phyloP scores from a whole-genome alignment of 2,888 invertebrate species.

The Thymelicus lineola region DNA sequence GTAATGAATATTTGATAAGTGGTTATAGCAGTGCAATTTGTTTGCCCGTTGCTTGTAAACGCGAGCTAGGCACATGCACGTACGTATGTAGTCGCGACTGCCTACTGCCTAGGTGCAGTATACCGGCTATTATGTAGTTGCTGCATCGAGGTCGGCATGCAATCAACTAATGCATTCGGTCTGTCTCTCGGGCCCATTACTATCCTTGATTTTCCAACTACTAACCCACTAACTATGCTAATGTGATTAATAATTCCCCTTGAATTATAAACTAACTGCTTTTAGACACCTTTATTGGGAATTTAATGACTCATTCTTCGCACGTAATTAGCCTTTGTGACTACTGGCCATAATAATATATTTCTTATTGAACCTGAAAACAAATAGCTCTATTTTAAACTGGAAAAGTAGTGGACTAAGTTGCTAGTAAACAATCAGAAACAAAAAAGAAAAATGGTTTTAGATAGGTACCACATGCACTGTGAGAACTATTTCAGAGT shows the following conservation, averaged over 20 bases:
- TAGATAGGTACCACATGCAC: too few relatives aligned
- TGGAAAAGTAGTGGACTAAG: too few relatives aligned
- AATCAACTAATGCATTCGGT: constrained; percentile 41
- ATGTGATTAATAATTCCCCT: constrained; percentile 10
- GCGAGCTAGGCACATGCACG: not conserved
- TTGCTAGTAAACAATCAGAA: too few relatives aligned
- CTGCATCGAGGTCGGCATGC: constrained; percentile 41
- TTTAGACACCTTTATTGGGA: constrained; percentile 12
- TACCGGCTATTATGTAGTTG: constrained; percentile 25
- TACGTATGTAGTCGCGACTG: not conserved
- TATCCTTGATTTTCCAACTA: constrained; percentile 32
- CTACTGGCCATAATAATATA: not conserved
- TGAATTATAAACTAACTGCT: constrained; percentile 13
- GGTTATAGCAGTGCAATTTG: constrained; percentile 17
- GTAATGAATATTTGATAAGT: constrained; percentile 32
- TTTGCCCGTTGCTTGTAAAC: constrained; percentile 10
- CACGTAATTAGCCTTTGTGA: not conserved
- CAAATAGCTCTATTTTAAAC: too few relatives aligned
- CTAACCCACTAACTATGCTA: constrained; percentile 17
- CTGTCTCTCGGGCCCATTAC: constrained; percentile 30
- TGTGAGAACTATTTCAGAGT: too few relatives aligned
- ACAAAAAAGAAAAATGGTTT: too few relatives aligned
- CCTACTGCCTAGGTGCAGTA: not conserved
- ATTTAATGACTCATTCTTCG: constrained; percentile 6
- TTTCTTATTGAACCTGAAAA: not conserved